Conservation (phyloP, 2,113 vertebrate genomes). For the Phalacrocorax brasilianus region DNA sequence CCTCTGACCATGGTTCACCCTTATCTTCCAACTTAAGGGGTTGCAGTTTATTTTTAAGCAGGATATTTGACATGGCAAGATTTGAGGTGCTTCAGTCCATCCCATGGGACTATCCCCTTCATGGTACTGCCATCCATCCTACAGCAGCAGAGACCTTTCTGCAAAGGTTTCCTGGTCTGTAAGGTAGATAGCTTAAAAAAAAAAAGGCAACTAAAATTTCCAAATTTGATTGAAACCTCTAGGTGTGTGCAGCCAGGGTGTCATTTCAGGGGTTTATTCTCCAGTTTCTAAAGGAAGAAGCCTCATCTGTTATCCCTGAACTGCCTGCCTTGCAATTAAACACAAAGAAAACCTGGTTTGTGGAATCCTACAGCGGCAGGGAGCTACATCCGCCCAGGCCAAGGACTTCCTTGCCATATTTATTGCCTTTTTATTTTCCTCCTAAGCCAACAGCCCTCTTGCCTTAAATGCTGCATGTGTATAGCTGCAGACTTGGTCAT, state of each 20-base stretch:
- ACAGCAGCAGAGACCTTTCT: not conserved
- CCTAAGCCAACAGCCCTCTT: not conserved
- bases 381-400: not conserved
- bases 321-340: not conserved
- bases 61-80: not conserved
- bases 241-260: not conserved
- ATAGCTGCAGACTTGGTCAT: not conserved
- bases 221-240: not conserved
- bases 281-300: not conserved
- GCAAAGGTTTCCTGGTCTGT: not conserved
- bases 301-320: not conserved
- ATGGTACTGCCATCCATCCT: rapidly evolving
- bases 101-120: not conserved
- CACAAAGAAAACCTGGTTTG: not conserved
- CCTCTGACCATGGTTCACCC: too few relatives aligned
- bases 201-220: not conserved
- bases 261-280: not conserved
- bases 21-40: not conserved
- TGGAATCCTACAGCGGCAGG: too few relatives aligned
- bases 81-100: not conserved
- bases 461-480: not conserved
- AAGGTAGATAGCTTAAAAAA: not conserved
- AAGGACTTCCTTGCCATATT: not conserved
- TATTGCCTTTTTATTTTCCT: not conserved
- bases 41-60: not conserved